Evolutionary conservation across 2,113 vertebrate genomes (phyloP).

Genomic region (Protomyctophum bolini): DNA sequence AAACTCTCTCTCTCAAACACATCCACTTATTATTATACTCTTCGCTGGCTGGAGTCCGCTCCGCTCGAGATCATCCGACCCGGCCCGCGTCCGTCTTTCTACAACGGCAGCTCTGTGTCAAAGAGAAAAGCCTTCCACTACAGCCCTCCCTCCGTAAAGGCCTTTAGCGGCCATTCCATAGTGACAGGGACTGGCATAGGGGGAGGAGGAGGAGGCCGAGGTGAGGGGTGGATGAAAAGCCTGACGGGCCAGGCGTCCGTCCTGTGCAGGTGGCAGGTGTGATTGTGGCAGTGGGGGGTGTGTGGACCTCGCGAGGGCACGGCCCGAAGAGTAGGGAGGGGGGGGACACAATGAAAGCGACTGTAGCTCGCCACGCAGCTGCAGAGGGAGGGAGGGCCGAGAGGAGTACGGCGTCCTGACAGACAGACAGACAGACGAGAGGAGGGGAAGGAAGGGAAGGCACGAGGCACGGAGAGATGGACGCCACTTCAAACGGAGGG

Average conservation of each 20-base stretch:
- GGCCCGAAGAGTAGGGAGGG: slow-evolving; percentile 38
- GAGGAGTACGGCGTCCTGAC: no score
- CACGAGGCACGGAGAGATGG: slow-evolving; percentile 45
- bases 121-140: slow-evolving; percentile 18
- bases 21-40: slow-evolving; percentile 52
- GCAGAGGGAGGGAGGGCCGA: slow-evolving; percentile 64
- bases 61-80: slow-evolving; percentile 48
- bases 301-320: slow-evolving; percentile 65
- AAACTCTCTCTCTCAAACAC: slow-evolving; percentile 30
- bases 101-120: slow-evolving; percentile 64
- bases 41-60: slow-evolving; percentile 64
- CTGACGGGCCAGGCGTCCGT: slow-evolving; percentile 35
- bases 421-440: slow-evolving; percentile 67
- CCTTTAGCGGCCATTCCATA: slow-evolving; percentile 66
- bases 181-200: slow-evolving; percentile 71
- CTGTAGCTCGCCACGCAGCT: slow-evolving; percentile 75
- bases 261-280: slow-evolving; percentile 81
- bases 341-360: slow-evolving; percentile 69
- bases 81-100: slow-evolving; percentile 14
- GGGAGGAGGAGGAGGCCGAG: slow-evolving; percentile 52
- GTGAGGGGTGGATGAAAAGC: slow-evolving; percentile 72
- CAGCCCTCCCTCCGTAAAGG: slow-evolving; percentile 30
- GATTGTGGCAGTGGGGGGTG: slow-evolving; percentile 69
- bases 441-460: slow-evolving; percentile 64
- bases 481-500: slow-evolving; percentile 77